These are phyloP conservation scores for Vireo griseus DNA, from an alignment of 2,797 vertebrate species.

Conservation along the genomic window DNA sequence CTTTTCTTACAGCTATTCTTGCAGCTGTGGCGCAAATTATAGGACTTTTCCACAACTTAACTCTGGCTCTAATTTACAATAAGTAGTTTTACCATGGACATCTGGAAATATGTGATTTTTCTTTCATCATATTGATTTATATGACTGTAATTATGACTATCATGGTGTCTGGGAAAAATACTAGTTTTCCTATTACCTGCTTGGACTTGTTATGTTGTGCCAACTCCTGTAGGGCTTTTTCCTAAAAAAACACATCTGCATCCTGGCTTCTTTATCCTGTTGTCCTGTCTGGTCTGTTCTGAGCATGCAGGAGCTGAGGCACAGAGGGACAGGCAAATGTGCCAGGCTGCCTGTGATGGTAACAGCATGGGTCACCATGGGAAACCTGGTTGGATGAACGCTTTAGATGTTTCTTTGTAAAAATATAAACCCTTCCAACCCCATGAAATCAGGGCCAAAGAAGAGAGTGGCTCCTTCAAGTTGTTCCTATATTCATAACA, in stretches of 20 bases:
- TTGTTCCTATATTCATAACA: not conserved
- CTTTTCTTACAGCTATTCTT: conserved; percentile 66
- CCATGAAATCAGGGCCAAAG: not conserved
- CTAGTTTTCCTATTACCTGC: conserved; percentile 56
- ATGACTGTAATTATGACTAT: conserved; percentile 75
- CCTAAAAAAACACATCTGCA: not conserved
- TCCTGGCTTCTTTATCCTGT: not conserved
- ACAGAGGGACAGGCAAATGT: not conserved
- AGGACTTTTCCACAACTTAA: conserved; percentile 59
- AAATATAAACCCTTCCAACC: not conserved
- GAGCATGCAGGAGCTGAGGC: not conserved
- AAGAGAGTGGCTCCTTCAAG: not conserved
- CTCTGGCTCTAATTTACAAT: conserved; percentile 66
- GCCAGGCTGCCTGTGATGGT: not conserved
- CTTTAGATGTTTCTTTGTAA: not conserved
- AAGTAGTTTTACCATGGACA: conserved; percentile 54
- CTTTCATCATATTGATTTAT: conserved; percentile 79
- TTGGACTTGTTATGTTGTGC: conserved; percentile 40
- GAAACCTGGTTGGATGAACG: not conserved
- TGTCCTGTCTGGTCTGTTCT: not conserved
- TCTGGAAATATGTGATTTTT: conserved; percentile 69
- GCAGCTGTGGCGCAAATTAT: conserved; percentile 67
- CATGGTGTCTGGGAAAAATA: conserved; percentile 58
- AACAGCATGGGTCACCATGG: fast-evolving
- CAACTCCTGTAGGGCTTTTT: not conserved